Base-by-base conservation (phyloP, 1,140 invertebrate species). In the Aphelenchoides besseyi region DNA sequence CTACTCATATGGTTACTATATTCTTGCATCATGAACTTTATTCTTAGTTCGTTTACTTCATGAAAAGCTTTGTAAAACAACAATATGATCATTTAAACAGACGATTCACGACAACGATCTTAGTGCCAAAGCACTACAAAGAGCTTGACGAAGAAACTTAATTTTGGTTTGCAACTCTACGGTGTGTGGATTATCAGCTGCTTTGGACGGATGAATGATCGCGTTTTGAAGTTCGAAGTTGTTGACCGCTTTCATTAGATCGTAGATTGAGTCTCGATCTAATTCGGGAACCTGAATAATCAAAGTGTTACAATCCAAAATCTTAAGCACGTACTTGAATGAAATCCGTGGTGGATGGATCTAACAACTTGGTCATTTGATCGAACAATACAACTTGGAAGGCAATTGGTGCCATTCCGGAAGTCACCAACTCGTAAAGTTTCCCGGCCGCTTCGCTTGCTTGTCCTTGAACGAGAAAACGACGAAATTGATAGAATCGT, bases 401-500 rank as follows among this genome's bases (percentile, higher is more conserved):
- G 30, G 16, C 16, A 8, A 66, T 66, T 23, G 63, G 63, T 12
- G 63, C 63, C 16, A 37, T 66, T 1, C 63, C 63, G 36, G 26
- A 66, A 2, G 32, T 66, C 28, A 66, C 32, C 16, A 66, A 30
- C 36, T 66, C 63, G 36, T 66, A 35, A 53, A 66, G 16, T 1
- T 29, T 12, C 12, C 16, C 36, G 9, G 32, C 63, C 26, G 63
- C 63, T 53, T 66, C 63, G 16, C 12, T 29, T n/a, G 63, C 63
- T 35, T 66, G 63, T 12, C 63, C 63, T 12, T 66, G 9, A 12
- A 35, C 16, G 12, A 66, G 30, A 32, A 16, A 66, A n/a, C 63
- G 30, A 29, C 63, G 30, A 70, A 73, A 73, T 70, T 73, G 26
- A 53, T 73, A 37, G 55, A 73, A 74, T 32, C 71, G 2, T 55